Evolutionary conservation across 2,888 invertebrate species (phyloP), one percentile per base, ranked within the genome.

Genomic region (Panzeria rudis): DNA sequence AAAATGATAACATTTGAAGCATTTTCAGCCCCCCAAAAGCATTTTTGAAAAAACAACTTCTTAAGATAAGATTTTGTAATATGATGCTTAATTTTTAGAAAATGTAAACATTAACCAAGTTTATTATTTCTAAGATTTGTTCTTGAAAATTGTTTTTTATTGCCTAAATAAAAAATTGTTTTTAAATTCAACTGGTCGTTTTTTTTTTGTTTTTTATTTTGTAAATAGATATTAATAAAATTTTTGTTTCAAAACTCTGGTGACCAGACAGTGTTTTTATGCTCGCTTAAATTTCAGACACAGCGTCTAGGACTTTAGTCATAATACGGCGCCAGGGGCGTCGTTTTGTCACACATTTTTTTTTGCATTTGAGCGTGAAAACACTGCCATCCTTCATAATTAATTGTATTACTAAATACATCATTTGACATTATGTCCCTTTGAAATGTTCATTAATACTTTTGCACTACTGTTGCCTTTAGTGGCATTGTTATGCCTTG

Each of bases 261-360:
- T 11, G n/a, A 7, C 50, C 73, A 77, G 72, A 82, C 78, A 71
- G 29, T 71, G 69, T 54, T 69, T 78, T 62, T 64, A 81, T 35
- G 77, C 38, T 61, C 47, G 35, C 76, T 72, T 47, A 17, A 47
- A n/a, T 47, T 47, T 47, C 47, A 47, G 47, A 47, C 17, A 17
- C 17, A 17, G 17, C 5, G 47, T 47, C 47, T 17, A 11, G 17
- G 47, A 17, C 3, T 23, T 54, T 78, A 73, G 56, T 41, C 72
- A 77, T 25, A 81, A 85, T 38, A 78, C 62, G 84, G 81, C 84
- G 84, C 78, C 84, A 64, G 69, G 50, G 81, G 81, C 56, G 81
- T 66, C 7, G 17, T 50, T 35, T 23, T 73, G 17, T 59, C 68
- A 85, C 61, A 73, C 56, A 75, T 52, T n/a, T n/a, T n/a, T 56